Conservation (phyloP, 2,888 invertebrate genomes). For the Nomada lathburiana region DNA sequence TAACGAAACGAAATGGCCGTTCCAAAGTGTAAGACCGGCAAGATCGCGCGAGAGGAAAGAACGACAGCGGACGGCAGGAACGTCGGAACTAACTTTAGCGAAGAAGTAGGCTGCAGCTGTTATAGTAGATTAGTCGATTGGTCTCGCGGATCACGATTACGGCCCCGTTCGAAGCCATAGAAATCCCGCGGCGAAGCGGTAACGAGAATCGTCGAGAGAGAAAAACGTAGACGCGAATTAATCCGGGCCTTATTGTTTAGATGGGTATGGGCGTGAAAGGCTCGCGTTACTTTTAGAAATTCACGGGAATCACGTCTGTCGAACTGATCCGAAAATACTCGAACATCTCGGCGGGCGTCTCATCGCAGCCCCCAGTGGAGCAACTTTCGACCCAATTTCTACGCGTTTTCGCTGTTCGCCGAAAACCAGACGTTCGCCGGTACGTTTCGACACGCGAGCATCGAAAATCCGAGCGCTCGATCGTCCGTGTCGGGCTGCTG, state of each 20-base stretch:
- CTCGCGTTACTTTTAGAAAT: conserved; percentile 71
- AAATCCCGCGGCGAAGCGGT: not conserved
- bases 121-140: conserved; percentile 55
- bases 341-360: conserved; percentile 49
- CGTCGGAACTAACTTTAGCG: conserved; percentile 77
- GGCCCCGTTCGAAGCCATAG: not conserved
- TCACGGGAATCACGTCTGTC: conserved; percentile 70
- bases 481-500: no score
- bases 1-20: conserved; percentile 6
- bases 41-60: conserved; percentile 33
- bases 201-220: not conserved
- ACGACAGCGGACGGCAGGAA: conserved; percentile 32
- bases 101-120: conserved; percentile 80
- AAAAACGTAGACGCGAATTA: not conserved
- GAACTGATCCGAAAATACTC: conserved; percentile 68
- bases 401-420: conserved; percentile 24
- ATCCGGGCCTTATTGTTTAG: conserved; percentile 15
- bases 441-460: not conserved
- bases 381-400: conserved; percentile 67
- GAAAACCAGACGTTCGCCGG: not conserved
- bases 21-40: conserved; percentile 12
- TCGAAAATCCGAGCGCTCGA: not conserved
- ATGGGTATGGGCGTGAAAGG: conserved; percentile 50
- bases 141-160: conserved; percentile 6
- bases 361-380: conserved; percentile 27